Percentiles rank a stretch among this genome's conserved stretches.
Conservation (phyloP, 2,888 invertebrate genomes). For the Campoplex capitator region DNA sequence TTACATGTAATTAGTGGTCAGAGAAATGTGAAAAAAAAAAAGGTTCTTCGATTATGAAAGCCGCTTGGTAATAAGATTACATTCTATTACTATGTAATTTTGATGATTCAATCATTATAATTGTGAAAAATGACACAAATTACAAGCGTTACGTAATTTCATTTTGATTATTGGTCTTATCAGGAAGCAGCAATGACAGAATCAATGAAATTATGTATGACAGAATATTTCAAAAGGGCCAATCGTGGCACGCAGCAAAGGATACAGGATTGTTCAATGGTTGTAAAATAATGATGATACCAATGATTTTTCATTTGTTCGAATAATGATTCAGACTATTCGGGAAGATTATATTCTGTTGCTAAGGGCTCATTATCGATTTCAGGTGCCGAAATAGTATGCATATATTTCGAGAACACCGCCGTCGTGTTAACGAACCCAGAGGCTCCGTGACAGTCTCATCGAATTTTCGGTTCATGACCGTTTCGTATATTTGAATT, state of each 20-base stretch:
- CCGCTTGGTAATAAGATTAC: background rate
- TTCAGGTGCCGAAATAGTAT: background rate
- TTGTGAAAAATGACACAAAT: background rate
- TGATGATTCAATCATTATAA: background rate
- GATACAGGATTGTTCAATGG: background rate
- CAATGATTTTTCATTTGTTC: background rate
- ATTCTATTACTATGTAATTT: background rate
- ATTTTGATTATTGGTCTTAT: background rate
- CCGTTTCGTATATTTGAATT: constrained; percentile 14
- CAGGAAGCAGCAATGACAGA: background rate
- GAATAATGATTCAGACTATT: background rate
- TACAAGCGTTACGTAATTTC: background rate
- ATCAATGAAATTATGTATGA: background rate
- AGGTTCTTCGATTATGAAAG: constrained; percentile 21
- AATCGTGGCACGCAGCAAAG: background rate
- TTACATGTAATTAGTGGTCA: constrained; percentile 55
- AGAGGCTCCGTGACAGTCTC: constrained; percentile 34
- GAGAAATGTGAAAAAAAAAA: constrained; percentile 14
- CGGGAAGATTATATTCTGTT: background rate
- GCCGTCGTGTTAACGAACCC: background rate
- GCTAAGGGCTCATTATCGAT: constrained; percentile 44
- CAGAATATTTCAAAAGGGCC: background rate
- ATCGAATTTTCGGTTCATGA: constrained; percentile 62
- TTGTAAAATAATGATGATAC: background rate
- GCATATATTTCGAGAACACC: background rate